These are phyloP conservation scores for Oedothorax gibbosus DNA, from an alignment of 1,140 invertebrate genomes.

Conservation along the genomic window DNA sequence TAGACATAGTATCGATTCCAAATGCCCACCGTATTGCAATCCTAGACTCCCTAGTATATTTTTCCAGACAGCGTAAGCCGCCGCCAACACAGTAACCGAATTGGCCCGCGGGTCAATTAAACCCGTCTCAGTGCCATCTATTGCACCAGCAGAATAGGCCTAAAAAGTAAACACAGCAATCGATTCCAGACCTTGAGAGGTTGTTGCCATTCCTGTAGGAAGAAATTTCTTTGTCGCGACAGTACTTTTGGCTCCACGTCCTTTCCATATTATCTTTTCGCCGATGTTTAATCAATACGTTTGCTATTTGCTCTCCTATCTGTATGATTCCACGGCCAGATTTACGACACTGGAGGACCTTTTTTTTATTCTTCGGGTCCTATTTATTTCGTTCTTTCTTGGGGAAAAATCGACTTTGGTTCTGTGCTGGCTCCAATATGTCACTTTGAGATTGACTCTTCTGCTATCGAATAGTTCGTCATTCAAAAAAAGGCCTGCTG, in stretches of 20 bases:
- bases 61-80: no score
- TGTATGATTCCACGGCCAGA: slow-evolving; percentile 53
- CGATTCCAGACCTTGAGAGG: slow-evolving; percentile 28
- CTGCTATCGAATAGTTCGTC: slow-evolving; percentile 52
- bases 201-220: slow-evolving; percentile 26
- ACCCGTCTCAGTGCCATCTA: no score
- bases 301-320: slow-evolving; percentile 59
- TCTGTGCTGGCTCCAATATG: slow-evolving; percentile 55
- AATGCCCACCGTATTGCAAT: no score
- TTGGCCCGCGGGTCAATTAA: no score
- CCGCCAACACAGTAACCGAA: no score
- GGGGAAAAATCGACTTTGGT: slow-evolving; percentile 53
- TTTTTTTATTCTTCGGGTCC: background rate
- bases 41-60: no score
- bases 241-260: slow-evolving; percentile 45
- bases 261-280: slow-evolving; percentile 57
- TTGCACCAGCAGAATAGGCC: background rate
- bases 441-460: slow-evolving; percentile 58
- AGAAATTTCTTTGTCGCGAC: slow-evolving; percentile 48
- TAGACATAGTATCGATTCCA: no score
- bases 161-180: slow-evolving; percentile 29
- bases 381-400: slow-evolving; percentile 30
- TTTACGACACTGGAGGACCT: slow-evolving; percentile 33
- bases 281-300: slow-evolving; percentile 58
- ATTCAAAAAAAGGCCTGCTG: slow-evolving; percentile 26